Conservation (phyloP, 2,888 invertebrate genomes). For the Apamea monoglypha region DNA sequence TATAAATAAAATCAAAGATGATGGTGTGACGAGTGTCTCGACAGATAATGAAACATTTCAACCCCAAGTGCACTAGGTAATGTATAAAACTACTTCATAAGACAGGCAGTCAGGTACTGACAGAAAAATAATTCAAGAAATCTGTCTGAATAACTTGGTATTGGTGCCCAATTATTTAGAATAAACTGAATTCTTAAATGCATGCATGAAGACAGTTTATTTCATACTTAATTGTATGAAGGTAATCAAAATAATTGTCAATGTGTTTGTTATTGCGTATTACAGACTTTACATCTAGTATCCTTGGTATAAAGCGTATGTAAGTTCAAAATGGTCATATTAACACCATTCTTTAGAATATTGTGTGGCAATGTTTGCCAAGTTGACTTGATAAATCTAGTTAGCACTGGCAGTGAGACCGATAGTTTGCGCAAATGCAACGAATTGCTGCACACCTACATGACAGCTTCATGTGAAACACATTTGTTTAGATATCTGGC, state of each 20-base stretch:
- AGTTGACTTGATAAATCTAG: constrained; percentile 42
- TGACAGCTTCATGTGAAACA: constrained; percentile 37
- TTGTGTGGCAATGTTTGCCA: constrained; percentile 41
- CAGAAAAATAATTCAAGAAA: constrained; percentile 35
- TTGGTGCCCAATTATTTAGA: constrained; percentile 19
- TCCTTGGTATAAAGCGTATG: constrained; percentile 34
- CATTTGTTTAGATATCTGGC: constrained; percentile 47
- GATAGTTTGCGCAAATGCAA: constrained; percentile 37
- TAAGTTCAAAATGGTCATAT: constrained; percentile 36
- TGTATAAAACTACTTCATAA: constrained; percentile 39
- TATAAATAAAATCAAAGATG: constrained; percentile 54
- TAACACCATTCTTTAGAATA: constrained; percentile 39
- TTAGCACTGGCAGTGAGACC: constrained; percentile 40
- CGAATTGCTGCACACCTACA: constrained; percentile 30
- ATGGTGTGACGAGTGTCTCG: constrained; percentile 47
- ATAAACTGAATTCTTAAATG: constrained; percentile 42
- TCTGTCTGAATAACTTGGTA: constrained; percentile 5
- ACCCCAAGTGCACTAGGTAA: constrained; percentile 51
- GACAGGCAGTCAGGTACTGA: constrained; percentile 43
- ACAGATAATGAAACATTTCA: constrained; percentile 34
- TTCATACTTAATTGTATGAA: constrained; percentile 15
- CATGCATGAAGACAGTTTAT: constrained; percentile 31
- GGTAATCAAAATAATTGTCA: constrained; percentile 39
- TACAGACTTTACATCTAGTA: constrained; percentile 48
- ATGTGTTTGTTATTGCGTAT: constrained; percentile 23